Evolutionary conservation across 2,797 vertebrate species (phyloP), one percentile per base, ranked within the genome.

Genomic region (Xenops minutus): DNA sequence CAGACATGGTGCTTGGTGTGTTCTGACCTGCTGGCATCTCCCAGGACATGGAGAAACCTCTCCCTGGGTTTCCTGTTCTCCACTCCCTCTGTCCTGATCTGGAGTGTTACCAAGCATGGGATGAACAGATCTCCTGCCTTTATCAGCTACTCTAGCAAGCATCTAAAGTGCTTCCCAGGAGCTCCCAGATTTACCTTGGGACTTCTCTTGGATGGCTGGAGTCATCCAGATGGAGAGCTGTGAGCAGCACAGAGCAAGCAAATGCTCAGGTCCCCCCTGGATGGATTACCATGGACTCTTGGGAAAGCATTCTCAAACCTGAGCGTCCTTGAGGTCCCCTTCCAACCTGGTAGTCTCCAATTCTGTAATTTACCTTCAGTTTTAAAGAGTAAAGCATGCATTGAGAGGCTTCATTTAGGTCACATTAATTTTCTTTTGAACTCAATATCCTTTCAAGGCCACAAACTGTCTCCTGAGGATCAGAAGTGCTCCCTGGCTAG

Each of bases 401-500:
- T 9, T 83, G 89, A 77, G 71, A 78, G 71, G 24, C 63, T 88
- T 94, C 36, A 92, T 95, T 94, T 89, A 92, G 59, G 69, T 90
- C 52, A 26, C 90, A 79, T 72, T 95, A 78, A 94, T 94, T 95
- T 96, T 93, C 67, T 86, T 92, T 86, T 93, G 79, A 93, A 79
- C 81, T 94, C 92, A 43, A 54, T 92, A 66, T 92, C 76, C 52
- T 92, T 94, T 73, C 85, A 95, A 94, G 89, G 71, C 94, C 85
- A 89, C 77, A 84, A 56, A 75, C 88, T 46, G 36, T 81, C 87
- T 89, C 91, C 48, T 39, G 48, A 87, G 74, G 85, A 73, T 75
- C 85, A 86, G 85, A 93, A 94, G 74, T 82, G 84, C 77, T 92
- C 88, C 80, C 78, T 71, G 90, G 66, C 74, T 92, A 44, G 74